Evolutionary conservation across 92 coral and sea anemone genomes (phyloP).

Genomic region (Siderastrea siderea): DNA sequence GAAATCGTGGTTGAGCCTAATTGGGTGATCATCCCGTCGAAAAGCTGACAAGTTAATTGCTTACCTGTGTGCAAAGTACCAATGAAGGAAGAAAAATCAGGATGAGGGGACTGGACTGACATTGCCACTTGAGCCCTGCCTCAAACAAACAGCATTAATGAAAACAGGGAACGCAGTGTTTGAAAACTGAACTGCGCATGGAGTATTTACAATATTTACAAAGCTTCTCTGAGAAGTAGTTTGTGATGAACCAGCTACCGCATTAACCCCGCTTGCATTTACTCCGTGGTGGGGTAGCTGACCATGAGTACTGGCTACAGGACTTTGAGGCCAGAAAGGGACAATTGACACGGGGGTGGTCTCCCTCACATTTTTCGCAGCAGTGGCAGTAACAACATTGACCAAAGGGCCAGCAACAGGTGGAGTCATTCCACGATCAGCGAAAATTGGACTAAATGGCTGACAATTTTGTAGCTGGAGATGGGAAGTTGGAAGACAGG

Average conservation of each 20-base stretch:
- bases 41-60: constrained; percentile 5
- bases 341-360: constrained; percentile 10
- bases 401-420: not conserved
- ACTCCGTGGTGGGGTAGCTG: not conserved
- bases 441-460: not conserved
- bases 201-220: not conserved
- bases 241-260: not conserved
- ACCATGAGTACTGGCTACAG: not conserved
- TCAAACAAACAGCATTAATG: not conserved
- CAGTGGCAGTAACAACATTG: not conserved
- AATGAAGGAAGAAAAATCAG: not conserved
- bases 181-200: not conserved
- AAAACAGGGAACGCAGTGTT: not conserved
- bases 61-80: not conserved
- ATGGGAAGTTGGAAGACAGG: not conserved
- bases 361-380: constrained; percentile 14
- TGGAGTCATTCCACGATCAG: constrained; percentile 2
- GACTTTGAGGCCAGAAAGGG: constrained; percentile 4
- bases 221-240: not conserved
- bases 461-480: not conserved
- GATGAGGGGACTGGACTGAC: not conserved
- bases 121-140: not conserved
- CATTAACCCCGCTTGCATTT: not conserved
- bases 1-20: constrained; percentile 3
- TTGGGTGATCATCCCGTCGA: constrained; percentile 3